A percentile compares a stretch with the other conserved stretches of the same genome.
These are phyloP conservation scores for Medauroidea extradentata DNA, from an alignment of 1,140 invertebrate genomes.

Conservation along the genomic window DNA sequence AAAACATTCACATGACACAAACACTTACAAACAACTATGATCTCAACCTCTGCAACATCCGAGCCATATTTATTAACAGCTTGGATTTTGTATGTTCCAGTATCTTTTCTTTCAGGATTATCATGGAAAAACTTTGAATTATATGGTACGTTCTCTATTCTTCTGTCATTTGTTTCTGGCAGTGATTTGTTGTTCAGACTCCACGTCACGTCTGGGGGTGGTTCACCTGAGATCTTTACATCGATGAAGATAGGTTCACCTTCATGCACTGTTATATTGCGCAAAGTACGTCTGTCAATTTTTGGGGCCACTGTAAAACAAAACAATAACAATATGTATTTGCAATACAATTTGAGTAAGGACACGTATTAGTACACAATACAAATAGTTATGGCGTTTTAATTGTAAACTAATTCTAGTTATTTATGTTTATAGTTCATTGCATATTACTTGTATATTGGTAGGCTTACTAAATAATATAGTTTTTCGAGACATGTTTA, in stretches of 20 bases:
- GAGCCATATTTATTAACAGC: constrained; percentile 82
- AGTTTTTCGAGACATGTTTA: too few relatives aligned
- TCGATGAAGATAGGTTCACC: constrained; percentile 81
- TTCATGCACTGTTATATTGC: constrained; percentile 70
- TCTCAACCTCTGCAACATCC: constrained; percentile 86
- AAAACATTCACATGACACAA: neutral
- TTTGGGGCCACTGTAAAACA: constrained; percentile 76
- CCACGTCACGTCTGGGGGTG: constrained; percentile 76
- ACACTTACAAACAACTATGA: constrained; percentile 80
- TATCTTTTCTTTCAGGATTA: constrained; percentile 77
- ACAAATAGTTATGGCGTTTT: neutral
- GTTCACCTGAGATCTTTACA: constrained; percentile 80
- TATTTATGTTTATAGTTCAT: too few relatives aligned
- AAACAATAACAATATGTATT: constrained; percentile 1
- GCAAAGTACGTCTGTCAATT: constrained; percentile 79
- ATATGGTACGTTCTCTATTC: constrained; percentile 81
- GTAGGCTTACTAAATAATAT: too few relatives aligned
- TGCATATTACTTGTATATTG: too few relatives aligned
- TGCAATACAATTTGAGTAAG: neutral
- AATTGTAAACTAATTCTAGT: too few relatives aligned
- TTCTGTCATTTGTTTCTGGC: constrained; percentile 47
- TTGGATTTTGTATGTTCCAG: constrained; percentile 79
- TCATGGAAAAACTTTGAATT: constrained; percentile 80
- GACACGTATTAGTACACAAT: neutral
- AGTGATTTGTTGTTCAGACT: constrained; percentile 58